These are phyloP conservation scores for Tetramorium alpestre DNA, from an alignment of 1,140 invertebrate species.

Conservation along the genomic window DNA sequence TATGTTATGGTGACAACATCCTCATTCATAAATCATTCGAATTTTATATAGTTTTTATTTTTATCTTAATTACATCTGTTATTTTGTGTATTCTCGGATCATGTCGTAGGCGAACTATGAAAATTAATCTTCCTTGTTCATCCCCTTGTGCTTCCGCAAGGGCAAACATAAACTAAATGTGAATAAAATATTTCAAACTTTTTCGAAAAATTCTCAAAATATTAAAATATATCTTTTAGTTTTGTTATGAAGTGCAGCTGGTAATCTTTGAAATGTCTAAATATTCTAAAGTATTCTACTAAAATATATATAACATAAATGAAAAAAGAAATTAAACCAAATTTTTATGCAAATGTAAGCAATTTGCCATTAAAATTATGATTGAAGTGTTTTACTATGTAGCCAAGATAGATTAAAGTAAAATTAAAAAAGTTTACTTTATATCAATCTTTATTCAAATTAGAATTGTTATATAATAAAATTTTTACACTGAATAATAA, in stretches of 20 bases:
- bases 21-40: background rate
- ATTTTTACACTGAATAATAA: too few relatives aligned
- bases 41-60: background rate
- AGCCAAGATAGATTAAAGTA: too few relatives aligned
- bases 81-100: conserved; percentile 86
- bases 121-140: conserved; percentile 84
- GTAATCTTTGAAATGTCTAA: background rate
- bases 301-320: background rate
- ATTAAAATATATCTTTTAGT: background rate
- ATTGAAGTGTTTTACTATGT: too few relatives aligned
- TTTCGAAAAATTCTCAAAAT: background rate
- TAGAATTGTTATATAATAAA: too few relatives aligned
- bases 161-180: conserved; percentile 86
- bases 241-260: too few relatives aligned
- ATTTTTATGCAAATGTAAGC: background rate
- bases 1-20: background rate
- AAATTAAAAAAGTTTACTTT: too few relatives aligned
- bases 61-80: conserved; percentile 87
- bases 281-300: background rate
- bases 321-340: too few relatives aligned
- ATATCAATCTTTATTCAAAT: too few relatives aligned
- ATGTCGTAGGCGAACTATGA: conserved; percentile 84
- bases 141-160: conserved; percentile 83
- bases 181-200: conserved; percentile 27
- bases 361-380: too few relatives aligned